These are phyloP conservation scores for Saccopteryx leptura DNA, from an alignment of 2,113 vertebrate species.

Conservation along the genomic window DNA sequence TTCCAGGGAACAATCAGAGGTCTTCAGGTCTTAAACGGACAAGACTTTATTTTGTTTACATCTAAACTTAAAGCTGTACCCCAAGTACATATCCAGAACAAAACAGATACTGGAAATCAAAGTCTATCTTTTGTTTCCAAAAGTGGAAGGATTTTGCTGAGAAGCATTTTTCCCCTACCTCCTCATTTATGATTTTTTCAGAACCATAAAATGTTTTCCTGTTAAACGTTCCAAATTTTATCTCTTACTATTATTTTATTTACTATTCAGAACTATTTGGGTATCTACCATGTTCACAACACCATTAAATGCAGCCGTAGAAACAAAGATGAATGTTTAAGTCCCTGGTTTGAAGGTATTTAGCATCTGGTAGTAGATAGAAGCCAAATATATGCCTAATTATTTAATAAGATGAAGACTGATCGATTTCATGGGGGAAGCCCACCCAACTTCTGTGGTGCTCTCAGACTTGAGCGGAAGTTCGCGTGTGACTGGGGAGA, in stretches of 20 bases:
- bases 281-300: neutral
- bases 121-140: slow-evolving; percentile 8
- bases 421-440: neutral
- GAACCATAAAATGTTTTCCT: neutral
- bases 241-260: neutral
- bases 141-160: slow-evolving; percentile 9
- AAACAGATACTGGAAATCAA: slow-evolving; percentile 50
- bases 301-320: neutral
- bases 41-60: slow-evolving; percentile 52
- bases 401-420: neutral
- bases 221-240: neutral
- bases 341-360: neutral
- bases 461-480: neutral
- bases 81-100: slow-evolving; percentile 41
- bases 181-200: slow-evolving; percentile 17
- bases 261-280: neutral
- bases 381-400: neutral
- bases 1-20: slow-evolving; percentile 59
- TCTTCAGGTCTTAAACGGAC: neutral
- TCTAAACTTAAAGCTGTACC: slow-evolving; percentile 45
- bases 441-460: neutral
- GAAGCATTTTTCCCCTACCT: neutral
- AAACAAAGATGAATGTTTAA: slow-evolving; percentile 31
- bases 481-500: neutral
- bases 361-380: neutral